Base-by-base conservation (phyloP, 2,797 vertebrate species). In the Gephyroberyx darwinii region DNA sequence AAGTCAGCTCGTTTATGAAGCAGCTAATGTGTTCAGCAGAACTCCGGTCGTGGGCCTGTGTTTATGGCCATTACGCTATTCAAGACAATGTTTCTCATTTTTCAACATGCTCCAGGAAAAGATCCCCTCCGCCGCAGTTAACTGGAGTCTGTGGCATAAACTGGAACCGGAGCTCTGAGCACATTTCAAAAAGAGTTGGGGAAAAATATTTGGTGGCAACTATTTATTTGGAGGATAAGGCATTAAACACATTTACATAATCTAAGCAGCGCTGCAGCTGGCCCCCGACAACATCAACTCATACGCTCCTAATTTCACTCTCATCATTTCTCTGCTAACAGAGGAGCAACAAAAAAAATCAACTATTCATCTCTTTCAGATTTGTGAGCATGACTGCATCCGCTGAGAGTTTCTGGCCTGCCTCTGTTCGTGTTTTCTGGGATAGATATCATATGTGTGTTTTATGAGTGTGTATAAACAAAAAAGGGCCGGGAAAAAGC, bases 221-320 rank as follows among this genome's bases (percentile, higher is more conserved):
- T 86, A 78, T 91, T 84, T 86, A 85, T 90, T 86, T 85, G 77
- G 82, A 78, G 77, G 75, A 88, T 85, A 81, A 81, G 77, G 75
- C 71, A 84, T 88, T 86, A 83, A 86, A 87, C 0, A 61, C 51
- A 89, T 91, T 90, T 89, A 65, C 89, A 90, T 91, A 91, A 91
- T 90, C 84, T 80, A 69, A 86, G 84, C 69, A 55, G 71, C 54
- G 58, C 83, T 79, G 77, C 84, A 86, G 79, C 77, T 84, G 84
- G 88, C 75, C 80, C 19, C 51, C 82, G 73, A 82, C 72, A 73
- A 77, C 81, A 81, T 76, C 75, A 70, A 79, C 70, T 86, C 84
- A 71, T 71, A 79, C 8, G 14, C 59, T 65, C 65, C 60, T 84
- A 73, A 88, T 88, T 91, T 89, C 63, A 74, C 76, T 86, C 77